Percentiles rank a stretch among this genome's conserved stretches.
phyloP scores from a whole-genome alignment of 2,888 invertebrate genomes.

The Ernsta delagoae region DNA sequence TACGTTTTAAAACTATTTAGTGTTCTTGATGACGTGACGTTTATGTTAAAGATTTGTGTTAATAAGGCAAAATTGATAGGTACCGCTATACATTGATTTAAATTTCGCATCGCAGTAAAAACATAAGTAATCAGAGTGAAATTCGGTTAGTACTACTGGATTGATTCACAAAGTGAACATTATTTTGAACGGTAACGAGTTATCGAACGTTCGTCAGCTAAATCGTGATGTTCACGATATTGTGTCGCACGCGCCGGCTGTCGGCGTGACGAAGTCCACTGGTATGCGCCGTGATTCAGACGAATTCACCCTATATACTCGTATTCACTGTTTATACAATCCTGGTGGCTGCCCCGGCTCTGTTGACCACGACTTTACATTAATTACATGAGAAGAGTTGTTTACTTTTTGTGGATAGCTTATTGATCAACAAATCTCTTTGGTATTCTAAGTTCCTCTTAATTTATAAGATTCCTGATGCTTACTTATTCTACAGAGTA shows the following conservation, averaged over 20 bases:
- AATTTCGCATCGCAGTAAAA: too few species aligned
- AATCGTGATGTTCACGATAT: conserved; percentile 70
- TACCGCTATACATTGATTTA: not conserved
- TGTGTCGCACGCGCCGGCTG: conserved; percentile 67
- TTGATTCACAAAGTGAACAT: not conserved
- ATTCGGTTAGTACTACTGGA: not conserved
- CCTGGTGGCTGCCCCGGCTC: conserved; percentile 66
- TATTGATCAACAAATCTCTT: too few species aligned
- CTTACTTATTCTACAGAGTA: conserved; percentile 8
- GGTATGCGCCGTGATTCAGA: conserved; percentile 83
- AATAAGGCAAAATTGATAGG: too few species aligned
- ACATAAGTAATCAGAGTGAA: not conserved
- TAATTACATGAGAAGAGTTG: not conserved
- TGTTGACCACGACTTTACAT: conserved; percentile 56
- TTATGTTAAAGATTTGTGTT: too few species aligned
- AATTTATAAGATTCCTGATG: conserved; percentile 1
- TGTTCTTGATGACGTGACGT: too few species aligned
- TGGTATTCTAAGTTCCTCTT: too few species aligned
- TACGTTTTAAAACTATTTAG: too few species aligned
- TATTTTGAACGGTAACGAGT: conserved; percentile 49
- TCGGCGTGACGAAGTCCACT: conserved; percentile 74
- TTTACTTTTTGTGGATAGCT: not conserved
- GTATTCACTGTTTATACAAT: conserved; percentile 79
- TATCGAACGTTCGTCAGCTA: conserved; percentile 60
- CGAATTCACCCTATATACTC: conserved; percentile 80